Conservation (phyloP, 2,888 invertebrate species). For the Drosophila ustulata region DNA sequence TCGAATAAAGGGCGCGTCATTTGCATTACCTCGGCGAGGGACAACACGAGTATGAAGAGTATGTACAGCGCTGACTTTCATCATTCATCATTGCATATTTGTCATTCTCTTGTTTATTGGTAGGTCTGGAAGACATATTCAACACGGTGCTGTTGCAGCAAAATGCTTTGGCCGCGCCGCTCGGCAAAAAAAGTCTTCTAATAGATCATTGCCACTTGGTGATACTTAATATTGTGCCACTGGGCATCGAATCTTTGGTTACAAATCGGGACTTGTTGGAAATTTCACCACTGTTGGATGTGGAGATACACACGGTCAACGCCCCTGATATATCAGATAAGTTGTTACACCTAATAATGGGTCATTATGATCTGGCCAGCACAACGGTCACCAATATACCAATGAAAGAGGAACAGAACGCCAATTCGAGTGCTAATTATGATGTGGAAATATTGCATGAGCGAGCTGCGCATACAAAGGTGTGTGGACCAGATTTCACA, state of each 20-base stretch:
- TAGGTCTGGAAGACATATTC: constrained; percentile 92
- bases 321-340: constrained; percentile 91
- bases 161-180: constrained; percentile 89
- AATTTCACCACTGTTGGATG: constrained; percentile 90
- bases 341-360: constrained; percentile 90
- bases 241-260: constrained; percentile 91
- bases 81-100: neutral
- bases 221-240: constrained; percentile 94
- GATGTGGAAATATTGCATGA: constrained; percentile 99
- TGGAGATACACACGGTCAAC: constrained; percentile 92
- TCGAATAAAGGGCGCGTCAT: constrained; percentile 90
- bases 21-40: constrained; percentile 95
- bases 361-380: constrained; percentile 96
- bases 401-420: constrained; percentile 99
- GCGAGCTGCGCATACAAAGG: constrained; percentile 92
- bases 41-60: constrained; percentile 94
- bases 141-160: constrained; percentile 92
- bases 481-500: constrained; percentile 88
- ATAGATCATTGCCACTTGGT: constrained; percentile 96
- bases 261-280: constrained; percentile 90
- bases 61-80: constrained; percentile 3
- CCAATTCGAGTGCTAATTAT: constrained; percentile 98
- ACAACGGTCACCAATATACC: constrained; percentile 99
- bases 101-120: neutral
- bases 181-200: constrained; percentile 88